Evolutionary conservation across 2,888 invertebrate genomes (phyloP).

Genomic region (Orthosia cruda): DNA sequence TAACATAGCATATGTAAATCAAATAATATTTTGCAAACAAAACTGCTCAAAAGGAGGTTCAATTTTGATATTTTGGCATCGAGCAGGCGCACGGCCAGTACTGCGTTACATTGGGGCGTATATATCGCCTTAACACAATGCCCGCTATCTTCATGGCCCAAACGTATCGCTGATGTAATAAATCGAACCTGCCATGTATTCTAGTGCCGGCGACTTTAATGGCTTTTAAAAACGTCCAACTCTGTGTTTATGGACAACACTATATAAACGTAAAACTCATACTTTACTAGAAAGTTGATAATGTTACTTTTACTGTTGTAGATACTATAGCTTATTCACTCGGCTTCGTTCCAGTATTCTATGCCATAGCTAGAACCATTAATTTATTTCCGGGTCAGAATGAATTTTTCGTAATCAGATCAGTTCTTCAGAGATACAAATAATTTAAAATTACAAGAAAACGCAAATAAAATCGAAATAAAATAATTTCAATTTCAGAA

Average conservation of each 20-base stretch:
- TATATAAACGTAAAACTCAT: conserved; percentile 54
- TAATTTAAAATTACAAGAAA: too few species aligned
- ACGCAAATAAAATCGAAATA: too few species aligned
- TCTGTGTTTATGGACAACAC: conserved; percentile 75
- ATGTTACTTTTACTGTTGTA: conserved; percentile 21
- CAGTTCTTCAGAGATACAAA: too few species aligned
- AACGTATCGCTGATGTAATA: conserved; percentile 67
- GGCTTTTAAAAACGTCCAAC: conserved; percentile 80
- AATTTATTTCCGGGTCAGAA: neutral
- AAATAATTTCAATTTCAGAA: too few species aligned
- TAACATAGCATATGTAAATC: too few species aligned
- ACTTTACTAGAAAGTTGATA: conserved; percentile 57
- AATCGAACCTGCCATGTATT: conserved; percentile 73
- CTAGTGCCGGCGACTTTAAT: conserved; percentile 78
- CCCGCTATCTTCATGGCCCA: conserved; percentile 29
- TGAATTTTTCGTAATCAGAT: too few species aligned
- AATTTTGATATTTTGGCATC: too few species aligned
- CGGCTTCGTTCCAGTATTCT: neutral
- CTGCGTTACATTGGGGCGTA: too few species aligned
- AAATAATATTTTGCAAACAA: too few species aligned
- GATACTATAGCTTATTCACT: neutral
- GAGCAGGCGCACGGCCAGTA: too few species aligned
- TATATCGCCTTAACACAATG: too few species aligned
- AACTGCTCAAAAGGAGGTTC: too few species aligned
- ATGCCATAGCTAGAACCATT: neutral